A percentile compares a stretch with the other conserved stretches of the same genome.
These are phyloP conservation scores for Urophycis tenuis DNA, from an alignment of 2,797 vertebrate species.

Conservation along the genomic window DNA sequence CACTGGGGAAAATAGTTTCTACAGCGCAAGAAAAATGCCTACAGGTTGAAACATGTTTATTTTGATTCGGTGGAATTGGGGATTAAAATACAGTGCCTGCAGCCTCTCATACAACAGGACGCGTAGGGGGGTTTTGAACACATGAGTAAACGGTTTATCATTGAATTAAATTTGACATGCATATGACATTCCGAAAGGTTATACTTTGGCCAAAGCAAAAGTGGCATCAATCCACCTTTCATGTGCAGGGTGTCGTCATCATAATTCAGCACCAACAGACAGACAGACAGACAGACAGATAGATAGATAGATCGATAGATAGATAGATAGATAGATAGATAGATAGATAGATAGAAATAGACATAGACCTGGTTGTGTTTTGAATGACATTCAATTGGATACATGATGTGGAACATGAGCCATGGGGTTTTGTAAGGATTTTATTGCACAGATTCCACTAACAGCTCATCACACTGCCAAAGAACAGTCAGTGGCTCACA, in stretches of 20 bases:
- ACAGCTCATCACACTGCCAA: constrained; percentile 60
- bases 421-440: constrained; percentile 41
- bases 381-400: neutral
- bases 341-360: neutral
- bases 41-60: neutral
- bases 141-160: neutral
- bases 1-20: constrained; percentile 36
- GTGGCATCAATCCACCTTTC: neutral
- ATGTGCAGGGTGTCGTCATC: too few relatives aligned
- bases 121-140: neutral
- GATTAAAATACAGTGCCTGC: neutral
- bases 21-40: constrained; percentile 19
- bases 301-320: neutral
- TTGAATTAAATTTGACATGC: neutral
- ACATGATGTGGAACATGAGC: neutral
- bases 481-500: constrained; percentile 58
- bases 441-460: constrained; percentile 71
- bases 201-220: neutral
- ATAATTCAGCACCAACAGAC: neutral
- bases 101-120: neutral
- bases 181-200: too few relatives aligned
- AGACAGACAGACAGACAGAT: neutral
- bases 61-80: neutral
- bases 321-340: constrained; percentile 4
- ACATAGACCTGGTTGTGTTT: neutral